Evolutionary conservation across 2,888 invertebrate genomes (phyloP).

Genomic region (Perithous albicinctus): DNA sequence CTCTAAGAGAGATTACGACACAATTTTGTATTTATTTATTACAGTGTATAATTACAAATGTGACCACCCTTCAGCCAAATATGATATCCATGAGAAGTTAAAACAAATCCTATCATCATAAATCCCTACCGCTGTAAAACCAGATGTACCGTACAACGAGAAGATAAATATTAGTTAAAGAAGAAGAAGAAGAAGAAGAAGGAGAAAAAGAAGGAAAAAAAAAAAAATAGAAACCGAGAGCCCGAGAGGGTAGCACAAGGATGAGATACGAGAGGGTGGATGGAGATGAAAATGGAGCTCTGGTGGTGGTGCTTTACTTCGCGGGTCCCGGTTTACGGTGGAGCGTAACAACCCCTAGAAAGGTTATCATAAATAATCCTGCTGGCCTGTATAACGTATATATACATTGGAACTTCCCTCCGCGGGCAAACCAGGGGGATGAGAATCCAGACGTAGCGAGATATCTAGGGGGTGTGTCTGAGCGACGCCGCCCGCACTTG

Average conservation of each 20-base stretch:
- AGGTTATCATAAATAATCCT: slow-evolving; percentile 65
- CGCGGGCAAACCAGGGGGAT: slow-evolving; percentile 13
- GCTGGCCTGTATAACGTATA: slow-evolving; percentile 24
- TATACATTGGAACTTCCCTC: slow-evolving; percentile 19
- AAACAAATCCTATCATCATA: not conserved
- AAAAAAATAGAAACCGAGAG: slow-evolving; percentile 19
- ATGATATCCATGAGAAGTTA: not conserved
- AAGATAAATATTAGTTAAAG: slow-evolving; percentile 34
- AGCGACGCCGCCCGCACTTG: slow-evolving; percentile 7
- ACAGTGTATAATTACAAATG: no score
- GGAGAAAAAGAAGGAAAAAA: no score
- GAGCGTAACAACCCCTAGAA: no score
- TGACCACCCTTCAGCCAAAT: no score
- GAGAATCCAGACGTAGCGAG: slow-evolving; percentile 33
- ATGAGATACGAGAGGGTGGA: slow-evolving; percentile 28
- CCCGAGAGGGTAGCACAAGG: not conserved
- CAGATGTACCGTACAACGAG: not conserved
- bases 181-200: no score
- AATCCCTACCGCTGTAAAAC: no score
- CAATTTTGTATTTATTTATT: no score
- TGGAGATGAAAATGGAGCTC: slow-evolving; percentile 36
- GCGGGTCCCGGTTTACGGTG: not conserved
- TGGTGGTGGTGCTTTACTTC: not conserved
- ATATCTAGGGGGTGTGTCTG: slow-evolving; percentile 23
- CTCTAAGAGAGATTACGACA: no score